These are phyloP conservation scores for Anthrax anthrax DNA, from an alignment of 2,888 invertebrate genomes.

Conservation along the genomic window DNA sequence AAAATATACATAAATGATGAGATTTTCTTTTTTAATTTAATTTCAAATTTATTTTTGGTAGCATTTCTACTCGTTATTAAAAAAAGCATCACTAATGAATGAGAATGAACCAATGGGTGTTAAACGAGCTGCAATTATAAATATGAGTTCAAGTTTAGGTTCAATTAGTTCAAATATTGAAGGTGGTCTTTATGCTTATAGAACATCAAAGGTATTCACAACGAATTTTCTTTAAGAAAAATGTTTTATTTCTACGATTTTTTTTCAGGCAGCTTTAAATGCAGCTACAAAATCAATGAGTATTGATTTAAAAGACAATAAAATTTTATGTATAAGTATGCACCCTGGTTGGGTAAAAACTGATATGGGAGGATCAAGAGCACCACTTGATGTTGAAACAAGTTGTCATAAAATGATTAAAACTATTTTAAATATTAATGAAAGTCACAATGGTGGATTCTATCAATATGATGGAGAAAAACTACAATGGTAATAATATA, in stretches of 20 bases:
- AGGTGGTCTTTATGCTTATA: slow-evolving; percentile 73
- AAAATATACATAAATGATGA: too few species aligned
- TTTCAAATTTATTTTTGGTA: slow-evolving; percentile 26
- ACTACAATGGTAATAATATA: slow-evolving; percentile 49
- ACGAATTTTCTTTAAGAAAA: not conserved
- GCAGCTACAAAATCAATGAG: slow-evolving; percentile 76
- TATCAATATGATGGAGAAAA: slow-evolving; percentile 61
- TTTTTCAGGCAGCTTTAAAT: slow-evolving; percentile 63
- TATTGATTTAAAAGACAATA: slow-evolving; percentile 57
- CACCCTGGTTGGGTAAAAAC: slow-evolving; percentile 92
- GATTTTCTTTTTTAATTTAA: slow-evolving; percentile 21
- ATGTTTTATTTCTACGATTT: not conserved
- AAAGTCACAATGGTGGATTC: slow-evolving; percentile 59
- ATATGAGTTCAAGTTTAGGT: slow-evolving; percentile 69
- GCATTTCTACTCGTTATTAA: slow-evolving; percentile 58
- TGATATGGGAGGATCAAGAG: slow-evolving; percentile 72
- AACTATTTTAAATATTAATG: slow-evolving; percentile 46
- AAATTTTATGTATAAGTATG: slow-evolving; percentile 57
- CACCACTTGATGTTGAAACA: slow-evolving; percentile 54
- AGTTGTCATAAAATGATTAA: slow-evolving; percentile 51
- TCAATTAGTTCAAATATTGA: slow-evolving; percentile 60
- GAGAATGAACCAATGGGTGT: slow-evolving; percentile 41
- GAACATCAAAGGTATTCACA: slow-evolving; percentile 63
- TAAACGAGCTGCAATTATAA: slow-evolving; percentile 57
- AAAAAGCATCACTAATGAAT: slow-evolving; percentile 48